These are phyloP conservation scores for Macrobrachium nipponense DNA, from an alignment of 1,140 invertebrate species.

Conservation along the genomic window DNA sequence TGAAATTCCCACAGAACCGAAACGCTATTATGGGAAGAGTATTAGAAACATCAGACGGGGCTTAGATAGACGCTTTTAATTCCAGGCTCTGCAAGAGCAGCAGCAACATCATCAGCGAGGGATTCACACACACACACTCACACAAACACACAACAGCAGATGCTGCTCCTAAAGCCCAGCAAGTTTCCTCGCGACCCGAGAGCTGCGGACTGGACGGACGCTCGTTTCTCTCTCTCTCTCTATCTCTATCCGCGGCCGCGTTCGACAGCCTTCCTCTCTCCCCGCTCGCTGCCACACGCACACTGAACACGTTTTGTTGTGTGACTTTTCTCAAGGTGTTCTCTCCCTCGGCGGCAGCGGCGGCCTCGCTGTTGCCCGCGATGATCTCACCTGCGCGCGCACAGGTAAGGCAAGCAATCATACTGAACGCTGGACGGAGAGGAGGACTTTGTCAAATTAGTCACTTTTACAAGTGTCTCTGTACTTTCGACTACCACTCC, in stretches of 20 bases:
- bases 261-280: neutral
- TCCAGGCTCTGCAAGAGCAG: too few species aligned
- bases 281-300: neutral
- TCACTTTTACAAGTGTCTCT: too few species aligned
- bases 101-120: neutral
- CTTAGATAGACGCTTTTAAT: too few species aligned
- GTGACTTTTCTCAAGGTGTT: neutral
- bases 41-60: too few species aligned
- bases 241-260: neutral
- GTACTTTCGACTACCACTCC: too few species aligned
- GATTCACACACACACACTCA: neutral
- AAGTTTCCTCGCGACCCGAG: too few species aligned
- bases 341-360: too few species aligned
- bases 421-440: too few species aligned
- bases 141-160: neutral
- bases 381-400: conserved; percentile 7
- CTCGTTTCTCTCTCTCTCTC: neutral
- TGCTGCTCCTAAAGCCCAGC: neutral
- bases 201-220: too few species aligned
- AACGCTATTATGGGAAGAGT: too few species aligned
- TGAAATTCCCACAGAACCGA: too few species aligned
- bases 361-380: neutral
- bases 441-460: too few species aligned
- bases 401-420: neutral
- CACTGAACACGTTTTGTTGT: conserved; percentile 29